A percentile compares a stretch with the other conserved stretches of the same genome.
Evolutionary conservation across 2,888 invertebrate species (phyloP).

Genomic region (Aspidiotus rigidus): DNA sequence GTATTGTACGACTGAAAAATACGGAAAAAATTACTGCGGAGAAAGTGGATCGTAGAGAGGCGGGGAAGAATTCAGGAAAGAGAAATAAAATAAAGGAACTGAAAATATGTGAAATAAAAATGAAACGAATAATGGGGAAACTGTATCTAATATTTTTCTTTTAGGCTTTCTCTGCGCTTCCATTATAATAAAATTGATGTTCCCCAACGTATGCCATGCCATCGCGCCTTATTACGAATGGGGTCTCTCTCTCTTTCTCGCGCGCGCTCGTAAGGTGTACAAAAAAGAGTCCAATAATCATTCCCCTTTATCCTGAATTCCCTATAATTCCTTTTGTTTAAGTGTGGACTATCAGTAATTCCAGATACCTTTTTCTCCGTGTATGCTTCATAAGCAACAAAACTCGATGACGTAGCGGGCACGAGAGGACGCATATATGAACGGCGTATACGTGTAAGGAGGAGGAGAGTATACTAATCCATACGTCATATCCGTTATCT

Average conservation of each 20-base stretch:
- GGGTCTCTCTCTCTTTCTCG: constrained; percentile 12
- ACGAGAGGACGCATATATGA: neutral
- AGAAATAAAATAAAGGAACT: constrained; percentile 12
- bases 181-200: constrained; percentile 33
- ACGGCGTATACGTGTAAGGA: constrained; percentile 21
- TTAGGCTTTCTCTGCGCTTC: constrained; percentile 29
- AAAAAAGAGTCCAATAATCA: constrained; percentile 30
- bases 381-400: constrained; percentile 30
- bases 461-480: constrained; percentile 37
- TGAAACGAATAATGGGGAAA: constrained; percentile 30
- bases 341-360: constrained; percentile 33
- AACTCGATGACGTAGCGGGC: constrained; percentile 15
- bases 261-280: constrained; percentile 25
- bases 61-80: constrained; percentile 8
- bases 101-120: constrained; percentile 31
- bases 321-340: constrained; percentile 33
- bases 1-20: neutral
- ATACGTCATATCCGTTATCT: constrained; percentile 41
- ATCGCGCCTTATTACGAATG: constrained; percentile 3
- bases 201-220: constrained; percentile 19
- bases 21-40: no score
- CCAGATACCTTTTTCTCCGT: constrained; percentile 32
- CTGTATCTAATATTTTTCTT: constrained; percentile 33
- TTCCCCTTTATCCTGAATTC: constrained; percentile 32
- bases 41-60: neutral